Evolutionary conservation across 2,797 vertebrate genomes (phyloP).

Genomic region (Liasis olivaceus): DNA sequence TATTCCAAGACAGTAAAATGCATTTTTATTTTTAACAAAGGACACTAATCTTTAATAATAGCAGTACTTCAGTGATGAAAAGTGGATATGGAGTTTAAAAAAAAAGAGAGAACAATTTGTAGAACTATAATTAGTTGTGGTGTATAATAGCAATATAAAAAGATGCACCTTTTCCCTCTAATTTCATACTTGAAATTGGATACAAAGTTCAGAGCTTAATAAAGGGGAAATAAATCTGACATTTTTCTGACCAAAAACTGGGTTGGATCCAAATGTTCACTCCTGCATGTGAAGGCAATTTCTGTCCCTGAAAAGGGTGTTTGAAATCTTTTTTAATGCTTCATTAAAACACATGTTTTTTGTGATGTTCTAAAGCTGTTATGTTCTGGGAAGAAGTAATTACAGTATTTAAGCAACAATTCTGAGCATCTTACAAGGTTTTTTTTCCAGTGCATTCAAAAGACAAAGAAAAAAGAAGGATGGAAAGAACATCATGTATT

Average conservation of each 20-base stretch:
- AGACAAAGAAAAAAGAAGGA: conserved; percentile 30
- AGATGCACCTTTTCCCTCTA: background rate
- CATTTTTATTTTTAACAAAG: background rate
- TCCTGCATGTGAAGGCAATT: background rate
- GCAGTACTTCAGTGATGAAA: background rate
- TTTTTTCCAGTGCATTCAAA: conserved; percentile 3
- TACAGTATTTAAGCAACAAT: background rate
- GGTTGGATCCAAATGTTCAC: background rate
- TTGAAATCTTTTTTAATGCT: background rate
- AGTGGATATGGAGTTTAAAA: background rate
- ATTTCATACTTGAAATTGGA: conserved; percentile 15
- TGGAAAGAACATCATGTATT: conserved; percentile 2
- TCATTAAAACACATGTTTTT: background rate
- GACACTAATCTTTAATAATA: background rate
- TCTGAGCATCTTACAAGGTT: conserved; percentile 24
- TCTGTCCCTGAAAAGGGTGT: background rate
- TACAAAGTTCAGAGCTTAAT: conserved; percentile 1
- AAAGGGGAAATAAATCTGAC: background rate
- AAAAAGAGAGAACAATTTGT: background rate
- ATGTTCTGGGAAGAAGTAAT: conserved; percentile 20
- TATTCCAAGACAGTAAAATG: background rate
- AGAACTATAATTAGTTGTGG: background rate
- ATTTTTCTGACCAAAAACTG: background rate
- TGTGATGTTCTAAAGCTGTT: background rate
- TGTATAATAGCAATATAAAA: background rate